phyloP scores from a whole-genome alignment of 2,113 vertebrate species.

The Aspiorhynchus laticeps region DNA sequence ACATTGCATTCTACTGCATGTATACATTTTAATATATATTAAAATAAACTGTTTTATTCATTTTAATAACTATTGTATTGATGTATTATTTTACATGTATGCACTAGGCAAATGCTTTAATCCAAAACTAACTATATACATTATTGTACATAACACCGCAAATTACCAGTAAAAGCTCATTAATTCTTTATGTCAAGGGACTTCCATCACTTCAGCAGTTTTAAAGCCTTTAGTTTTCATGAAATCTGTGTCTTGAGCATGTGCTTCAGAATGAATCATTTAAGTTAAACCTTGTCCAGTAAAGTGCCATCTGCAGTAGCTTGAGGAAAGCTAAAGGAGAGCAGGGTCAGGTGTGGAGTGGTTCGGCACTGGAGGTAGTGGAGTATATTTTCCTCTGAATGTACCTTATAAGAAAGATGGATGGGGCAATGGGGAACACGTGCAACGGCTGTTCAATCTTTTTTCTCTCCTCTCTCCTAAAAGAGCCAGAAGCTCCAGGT shows the following conservation, averaged over 20 bases:
- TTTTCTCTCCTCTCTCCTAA: neutral
- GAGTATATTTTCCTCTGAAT: conserved; percentile 9
- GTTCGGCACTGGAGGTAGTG: neutral
- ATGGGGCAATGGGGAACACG: neutral
- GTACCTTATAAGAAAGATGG: conserved; percentile 26
- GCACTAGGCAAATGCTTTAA: neutral
- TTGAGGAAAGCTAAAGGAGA: neutral
- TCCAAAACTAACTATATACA: neutral
- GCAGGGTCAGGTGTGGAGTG: neutral
- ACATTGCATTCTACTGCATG: too few relatives aligned
- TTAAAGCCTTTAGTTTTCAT: neutral
- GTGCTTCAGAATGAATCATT: neutral
- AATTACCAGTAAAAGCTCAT: too few relatives aligned
- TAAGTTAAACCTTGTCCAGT: neutral
- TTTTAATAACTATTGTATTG: neutral
- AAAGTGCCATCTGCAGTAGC: conserved; percentile 13
- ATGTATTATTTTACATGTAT: neutral
- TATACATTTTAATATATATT: neutral
- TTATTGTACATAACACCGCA: too few relatives aligned
- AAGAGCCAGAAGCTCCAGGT: conserved; percentile 38
- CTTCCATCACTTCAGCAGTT: neutral
- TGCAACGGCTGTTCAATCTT: conserved; percentile 8
- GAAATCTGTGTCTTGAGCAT: neutral
- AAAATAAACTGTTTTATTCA: neutral
- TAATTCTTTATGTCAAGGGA: too few relatives aligned